These are phyloP conservation scores for Rallus limicola DNA, from an alignment of 2,113 vertebrate species.

Conservation along the genomic window DNA sequence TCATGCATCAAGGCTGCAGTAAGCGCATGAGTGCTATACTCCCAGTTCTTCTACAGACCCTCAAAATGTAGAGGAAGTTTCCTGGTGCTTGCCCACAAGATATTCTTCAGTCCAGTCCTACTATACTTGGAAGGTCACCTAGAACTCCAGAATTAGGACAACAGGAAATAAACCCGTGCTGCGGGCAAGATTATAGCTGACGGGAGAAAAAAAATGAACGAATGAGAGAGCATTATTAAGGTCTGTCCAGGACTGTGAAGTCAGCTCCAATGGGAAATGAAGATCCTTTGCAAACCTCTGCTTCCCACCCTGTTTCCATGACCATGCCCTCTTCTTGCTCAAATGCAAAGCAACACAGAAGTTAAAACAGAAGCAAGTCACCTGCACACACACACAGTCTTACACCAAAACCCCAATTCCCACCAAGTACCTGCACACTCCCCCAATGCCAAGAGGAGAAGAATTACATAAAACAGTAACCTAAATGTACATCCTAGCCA, in stretches of 20 bases:
- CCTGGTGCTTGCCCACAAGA: not conserved
- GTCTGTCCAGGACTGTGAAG: not conserved
- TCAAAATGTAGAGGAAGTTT: not conserved
- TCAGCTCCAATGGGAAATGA: not conserved
- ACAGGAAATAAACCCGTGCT: not conserved
- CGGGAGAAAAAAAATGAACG: not conserved
- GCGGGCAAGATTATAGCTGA: not conserved
- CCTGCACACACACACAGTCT: not conserved
- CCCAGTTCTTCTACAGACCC: not conserved
- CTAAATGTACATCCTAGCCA: not conserved
- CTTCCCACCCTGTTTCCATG: not conserved
- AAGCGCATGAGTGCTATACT: not conserved
- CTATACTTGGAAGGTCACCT: not conserved
- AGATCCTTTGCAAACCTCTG: not conserved
- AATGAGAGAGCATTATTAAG: not conserved
- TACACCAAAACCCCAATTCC: not conserved
- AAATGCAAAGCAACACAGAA: not conserved
- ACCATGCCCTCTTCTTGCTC: not conserved
- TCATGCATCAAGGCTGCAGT: not conserved
- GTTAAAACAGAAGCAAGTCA: not conserved
- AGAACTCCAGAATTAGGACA: not conserved
- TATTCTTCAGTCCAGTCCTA: not conserved
- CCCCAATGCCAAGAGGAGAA: not conserved
- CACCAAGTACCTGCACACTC: not conserved
- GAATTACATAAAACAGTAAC: not conserved